phyloP scores from a whole-genome alignment of 2,888 invertebrate genomes.

The Orthosia cruda region DNA sequence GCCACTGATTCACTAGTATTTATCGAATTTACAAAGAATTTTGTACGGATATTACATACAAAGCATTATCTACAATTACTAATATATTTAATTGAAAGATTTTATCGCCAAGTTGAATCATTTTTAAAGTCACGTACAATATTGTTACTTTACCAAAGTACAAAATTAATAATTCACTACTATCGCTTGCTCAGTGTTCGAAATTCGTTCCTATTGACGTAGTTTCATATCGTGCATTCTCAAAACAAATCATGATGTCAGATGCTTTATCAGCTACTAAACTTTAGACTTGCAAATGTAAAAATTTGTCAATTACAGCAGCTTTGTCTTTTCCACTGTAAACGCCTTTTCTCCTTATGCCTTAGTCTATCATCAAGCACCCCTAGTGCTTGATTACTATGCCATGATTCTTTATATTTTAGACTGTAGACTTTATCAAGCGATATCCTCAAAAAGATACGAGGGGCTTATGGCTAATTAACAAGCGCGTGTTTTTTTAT shows the following conservation, averaged over 20 bases:
- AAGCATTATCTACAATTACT: constrained; percentile 1
- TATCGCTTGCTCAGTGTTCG: not conserved
- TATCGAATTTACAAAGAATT: constrained; percentile 12
- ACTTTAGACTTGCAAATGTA: not conserved
- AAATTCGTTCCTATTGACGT: not conserved
- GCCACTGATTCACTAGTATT: not conserved
- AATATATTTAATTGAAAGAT: not conserved
- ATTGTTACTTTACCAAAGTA: not conserved
- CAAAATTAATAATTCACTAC: not conserved
- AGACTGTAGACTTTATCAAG: too few relatives aligned
- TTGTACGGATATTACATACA: constrained; percentile 5
- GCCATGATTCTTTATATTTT: too few relatives aligned
- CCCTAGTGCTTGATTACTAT: too few relatives aligned
- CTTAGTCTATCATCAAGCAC: too few relatives aligned
- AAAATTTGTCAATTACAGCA: not conserved
- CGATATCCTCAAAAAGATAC: too few relatives aligned
- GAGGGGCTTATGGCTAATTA: too few relatives aligned
- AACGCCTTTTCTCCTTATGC: too few relatives aligned
- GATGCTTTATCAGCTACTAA: not conserved
- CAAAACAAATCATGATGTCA: not conserved
- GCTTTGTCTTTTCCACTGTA: too few relatives aligned
- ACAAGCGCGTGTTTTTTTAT: too few relatives aligned
- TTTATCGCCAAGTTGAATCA: not conserved
- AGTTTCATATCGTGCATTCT: not conserved
- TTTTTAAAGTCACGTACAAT: not conserved